Percentiles rank a stretch among this genome's conserved stretches.
Conservation (phyloP, 1,140 invertebrate species). For the Halictus rubicundus region DNA sequence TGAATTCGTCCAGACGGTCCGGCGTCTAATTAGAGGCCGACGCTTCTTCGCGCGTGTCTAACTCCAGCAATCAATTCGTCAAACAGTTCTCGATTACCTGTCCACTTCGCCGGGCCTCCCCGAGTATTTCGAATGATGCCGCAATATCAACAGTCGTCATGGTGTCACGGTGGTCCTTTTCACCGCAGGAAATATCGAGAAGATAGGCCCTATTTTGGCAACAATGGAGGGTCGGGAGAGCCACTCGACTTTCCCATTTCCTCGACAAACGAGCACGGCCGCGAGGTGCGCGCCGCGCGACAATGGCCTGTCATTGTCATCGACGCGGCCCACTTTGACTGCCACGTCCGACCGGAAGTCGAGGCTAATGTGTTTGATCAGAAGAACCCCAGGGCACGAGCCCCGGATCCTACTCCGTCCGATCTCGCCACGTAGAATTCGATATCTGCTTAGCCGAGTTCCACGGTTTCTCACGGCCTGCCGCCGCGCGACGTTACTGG, state of each 20-base stretch:
- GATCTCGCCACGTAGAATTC: slow-evolving; percentile 52
- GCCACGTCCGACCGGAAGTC: slow-evolving; percentile 59
- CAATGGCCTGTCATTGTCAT: slow-evolving; percentile 63
- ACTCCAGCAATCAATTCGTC: neutral
- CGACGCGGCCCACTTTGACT: slow-evolving; percentile 43
- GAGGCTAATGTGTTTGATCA: slow-evolving; percentile 68
- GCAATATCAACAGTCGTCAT: slow-evolving; percentile 20
- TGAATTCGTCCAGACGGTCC: no score
- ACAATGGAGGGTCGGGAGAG: slow-evolving; percentile 59
- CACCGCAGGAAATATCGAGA: slow-evolving; percentile 54
- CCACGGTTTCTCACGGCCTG: slow-evolving; percentile 33
- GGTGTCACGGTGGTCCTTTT: slow-evolving; percentile 13
- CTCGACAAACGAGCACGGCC: slow-evolving; percentile 57
- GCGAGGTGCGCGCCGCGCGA: slow-evolving; percentile 42
- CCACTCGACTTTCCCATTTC: slow-evolving; percentile 68
- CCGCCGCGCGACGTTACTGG: neutral
- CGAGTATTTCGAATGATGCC: neutral
- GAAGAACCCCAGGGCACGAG: slow-evolving; percentile 48
- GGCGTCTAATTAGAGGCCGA: no score
- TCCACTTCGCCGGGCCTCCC: neutral
- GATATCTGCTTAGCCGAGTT: slow-evolving; percentile 60
- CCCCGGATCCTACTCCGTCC: neutral
- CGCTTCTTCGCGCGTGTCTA: neutral
- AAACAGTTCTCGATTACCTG: neutral
- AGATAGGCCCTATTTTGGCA: slow-evolving; percentile 39